Base-by-base conservation (phyloP, 2,113 vertebrate species). In the Piaya cayana region DNA sequence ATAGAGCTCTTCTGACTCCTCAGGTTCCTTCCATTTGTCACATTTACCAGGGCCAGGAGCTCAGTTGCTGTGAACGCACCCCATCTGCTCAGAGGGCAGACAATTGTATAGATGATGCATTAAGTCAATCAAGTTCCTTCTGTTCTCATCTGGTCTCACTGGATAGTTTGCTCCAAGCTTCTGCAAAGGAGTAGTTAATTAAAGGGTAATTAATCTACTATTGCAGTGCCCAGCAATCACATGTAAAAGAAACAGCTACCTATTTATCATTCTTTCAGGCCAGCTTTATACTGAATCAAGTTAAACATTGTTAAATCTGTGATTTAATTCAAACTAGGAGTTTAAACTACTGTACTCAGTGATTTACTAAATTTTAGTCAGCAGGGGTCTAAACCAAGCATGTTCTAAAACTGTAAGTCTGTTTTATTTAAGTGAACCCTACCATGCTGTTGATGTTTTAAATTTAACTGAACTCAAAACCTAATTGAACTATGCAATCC, bases 111-210 rank as follows among this genome's bases (percentile, higher is more conserved):
- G 79, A 67, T 63, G 68, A 94, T 50, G 32, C 86, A 74, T 36
- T 67, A 56, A 75, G 42, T 86, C 76, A 90, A 83, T 59, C 37
- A 37, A 83, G 64, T 8, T 70, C 15, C 37, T 95, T 78, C 68
- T 2, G 0, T 60, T 93, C 50, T 88, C 82, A 72, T 96, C 88
- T 96, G 91, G 34, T 84, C 82, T 93, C 80, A 78, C 94, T 94
- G 88, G 88, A 43, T n/a, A 92, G 71, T 69, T 94, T 94, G 86
- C 76, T 93, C 36, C 82, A 78, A 94, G 91, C 76, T 76, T 83
- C 94, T 88, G 43, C 94, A 81, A 84, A 83, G 56, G 37, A 83
- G 71, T 86, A 34, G 76, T 86, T 97, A 95, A 97, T 94, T 95
- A 96, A 12, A 94, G 64, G 47, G 65, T 95, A 92, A 95, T 94